Percentiles rank a stretch among this genome's conserved stretches.
Conservation (phyloP, 2,888 invertebrate genomes). For the Oxytorus armatus region DNA sequence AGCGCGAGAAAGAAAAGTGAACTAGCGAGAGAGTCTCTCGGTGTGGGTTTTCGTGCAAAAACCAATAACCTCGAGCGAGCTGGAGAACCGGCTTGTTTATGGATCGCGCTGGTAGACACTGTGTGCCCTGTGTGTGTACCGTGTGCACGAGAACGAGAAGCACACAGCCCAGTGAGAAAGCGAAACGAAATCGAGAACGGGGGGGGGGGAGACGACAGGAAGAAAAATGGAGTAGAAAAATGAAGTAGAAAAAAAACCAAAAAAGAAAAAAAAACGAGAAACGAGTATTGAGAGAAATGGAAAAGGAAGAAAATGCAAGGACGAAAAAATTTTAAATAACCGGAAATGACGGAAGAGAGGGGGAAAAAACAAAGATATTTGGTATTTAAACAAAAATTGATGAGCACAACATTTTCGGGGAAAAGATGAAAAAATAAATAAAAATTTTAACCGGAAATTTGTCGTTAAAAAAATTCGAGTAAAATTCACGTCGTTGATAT, state of each 20-base stretch:
- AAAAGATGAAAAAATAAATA: too few relatives aligned
- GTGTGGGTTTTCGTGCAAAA: conserved; percentile 69
- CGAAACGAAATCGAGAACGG: conserved; percentile 19
- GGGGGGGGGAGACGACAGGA: conserved; percentile 8
- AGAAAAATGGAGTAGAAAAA: conserved; percentile 9
- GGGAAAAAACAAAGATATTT: too few relatives aligned
- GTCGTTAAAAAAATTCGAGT: too few relatives aligned
- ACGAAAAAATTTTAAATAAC: too few relatives aligned
- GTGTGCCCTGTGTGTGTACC: conserved; percentile 6
- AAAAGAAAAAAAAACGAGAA: conserved; percentile 7
- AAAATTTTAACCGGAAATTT: too few relatives aligned
- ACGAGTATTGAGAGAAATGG: conserved; percentile 5
- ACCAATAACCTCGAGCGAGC: conserved; percentile 79
- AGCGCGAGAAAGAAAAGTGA: too few relatives aligned
- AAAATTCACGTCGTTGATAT: too few relatives aligned
- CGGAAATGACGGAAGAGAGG: too few relatives aligned
- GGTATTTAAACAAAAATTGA: too few relatives aligned
- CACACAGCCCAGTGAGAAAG: conserved; percentile 22
- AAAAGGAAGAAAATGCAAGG: too few relatives aligned
- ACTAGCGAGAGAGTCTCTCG: conserved; percentile 59
- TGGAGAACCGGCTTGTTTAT: conserved; percentile 77
- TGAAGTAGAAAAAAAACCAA: conserved; percentile 23
- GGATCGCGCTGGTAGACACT: conserved; percentile 64
- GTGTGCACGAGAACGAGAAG: neutral
- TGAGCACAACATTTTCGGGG: too few relatives aligned